Evolutionary conservation across 2,113 vertebrate species (phyloP), one percentile per base, ranked within the genome.

Genomic region (Brachirus orientalis): DNA sequence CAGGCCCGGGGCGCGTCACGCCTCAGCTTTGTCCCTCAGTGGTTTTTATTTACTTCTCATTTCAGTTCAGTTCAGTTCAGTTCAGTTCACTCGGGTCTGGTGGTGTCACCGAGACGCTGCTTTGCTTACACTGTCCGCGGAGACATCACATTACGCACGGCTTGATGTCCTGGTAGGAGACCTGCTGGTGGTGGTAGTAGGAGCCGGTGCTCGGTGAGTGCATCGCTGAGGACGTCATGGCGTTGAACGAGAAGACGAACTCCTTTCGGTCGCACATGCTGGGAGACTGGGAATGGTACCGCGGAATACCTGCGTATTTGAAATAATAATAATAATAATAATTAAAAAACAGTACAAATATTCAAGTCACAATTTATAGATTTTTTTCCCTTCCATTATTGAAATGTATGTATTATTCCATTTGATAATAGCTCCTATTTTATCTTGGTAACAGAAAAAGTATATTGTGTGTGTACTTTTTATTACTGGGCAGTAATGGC

Each of bases 131-230:
- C 40, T 43, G 8, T 13, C 63, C 66, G 22, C 1, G 54, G 64
- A 69, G 48, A 48, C 83, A 86, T 98, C 96, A 99, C 97, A 98
- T 98, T 60, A 99, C 97, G 68, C 97, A 98, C 1, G 97, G 97
- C 86, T 99, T 99, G 94, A 99, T 98, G 93, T 99, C 97, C 90
- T 99, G 97, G 93, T 99, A 98, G 86, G 96, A 95, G 88, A 99
- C 95, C 91, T 98, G 97, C 63, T 98, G 97, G 88, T 98, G 97
- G 88, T 98, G 97, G 87, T 98, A 99, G 90, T 98, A 98, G 18
- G 97, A 96, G 79, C 96, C 87, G 79, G 94, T 94, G 61, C 95
- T 87, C 3, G 95, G 94, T 0, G 97, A 94, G 88, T 99, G 96
- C 97, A 99, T 97, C 37, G 96, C 94, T 3, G 97, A 97, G 18